phyloP scores from a whole-genome alignment of 2,888 invertebrate genomes.

The Cremastinae sp. region DNA sequence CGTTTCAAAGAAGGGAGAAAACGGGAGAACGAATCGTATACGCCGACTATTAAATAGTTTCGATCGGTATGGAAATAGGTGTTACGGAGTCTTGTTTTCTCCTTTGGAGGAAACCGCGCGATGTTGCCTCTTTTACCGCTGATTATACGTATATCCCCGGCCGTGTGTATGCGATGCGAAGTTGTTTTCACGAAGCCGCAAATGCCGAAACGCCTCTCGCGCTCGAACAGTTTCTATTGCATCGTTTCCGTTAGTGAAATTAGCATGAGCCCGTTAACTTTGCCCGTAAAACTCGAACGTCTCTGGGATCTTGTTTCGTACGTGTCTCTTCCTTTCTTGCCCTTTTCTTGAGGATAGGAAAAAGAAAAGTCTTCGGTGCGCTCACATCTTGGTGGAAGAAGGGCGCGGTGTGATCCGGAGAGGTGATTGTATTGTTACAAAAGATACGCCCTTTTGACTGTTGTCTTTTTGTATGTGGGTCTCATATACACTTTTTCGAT shows the following conservation, averaged over 20 bases:
- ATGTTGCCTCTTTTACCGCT: constrained; percentile 13
- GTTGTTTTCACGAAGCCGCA: constrained; percentile 55
- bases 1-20: not conserved
- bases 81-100: constrained; percentile 38
- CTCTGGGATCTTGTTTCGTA: constrained; percentile 27
- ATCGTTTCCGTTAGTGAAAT: constrained; percentile 59
- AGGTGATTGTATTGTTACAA: no score
- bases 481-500: not conserved
- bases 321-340: no score
- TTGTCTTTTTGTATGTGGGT: no score
- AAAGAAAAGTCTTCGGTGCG: no score
- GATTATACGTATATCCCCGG: constrained; percentile 13
- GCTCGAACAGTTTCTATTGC: constrained; percentile 38
- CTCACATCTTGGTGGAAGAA: no score
- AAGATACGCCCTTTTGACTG: no score
- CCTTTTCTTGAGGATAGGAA: not conserved
- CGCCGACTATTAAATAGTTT: constrained; percentile 39
- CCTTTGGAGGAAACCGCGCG: constrained; percentile 24
- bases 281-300: constrained; percentile 61
- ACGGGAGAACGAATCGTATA: constrained; percentile 15
- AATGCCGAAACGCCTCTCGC: constrained; percentile 53
- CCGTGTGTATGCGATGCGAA: constrained; percentile 17
- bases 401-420: no score
- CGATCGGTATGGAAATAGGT: constrained; percentile 11
- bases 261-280: constrained; percentile 63